Evolutionary conservation across 2,113 vertebrate species (phyloP).

Genomic region (Myiagra hebetior): DNA sequence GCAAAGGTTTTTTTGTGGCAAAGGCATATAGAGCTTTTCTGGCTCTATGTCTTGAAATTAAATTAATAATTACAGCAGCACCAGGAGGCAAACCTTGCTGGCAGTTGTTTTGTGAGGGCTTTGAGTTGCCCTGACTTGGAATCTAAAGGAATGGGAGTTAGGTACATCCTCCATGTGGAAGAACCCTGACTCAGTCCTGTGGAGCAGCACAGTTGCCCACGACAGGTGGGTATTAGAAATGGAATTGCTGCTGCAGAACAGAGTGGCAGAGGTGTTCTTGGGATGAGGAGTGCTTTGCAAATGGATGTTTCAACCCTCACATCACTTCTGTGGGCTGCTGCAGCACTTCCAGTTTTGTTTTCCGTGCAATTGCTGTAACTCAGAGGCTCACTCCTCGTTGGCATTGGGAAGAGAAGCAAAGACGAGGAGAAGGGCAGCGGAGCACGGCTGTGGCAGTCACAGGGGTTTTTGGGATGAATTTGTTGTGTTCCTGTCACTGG

Average conservation of each 20-base stretch:
- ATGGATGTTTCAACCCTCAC: neutral
- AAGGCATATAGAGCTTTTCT: neutral
- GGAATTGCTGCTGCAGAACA: neutral
- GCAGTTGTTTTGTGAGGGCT: neutral
- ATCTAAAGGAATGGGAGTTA: neutral
- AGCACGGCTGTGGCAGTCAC: neutral
- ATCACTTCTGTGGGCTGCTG: rapidly evolving
- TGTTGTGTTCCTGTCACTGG: neutral
- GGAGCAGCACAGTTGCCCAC: neutral
- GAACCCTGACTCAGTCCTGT: neutral
- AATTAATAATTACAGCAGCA: neutral
- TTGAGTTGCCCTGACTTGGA: neutral
- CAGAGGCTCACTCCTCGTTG: neutral
- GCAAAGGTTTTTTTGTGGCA: neutral
- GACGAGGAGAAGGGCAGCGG: neutral
- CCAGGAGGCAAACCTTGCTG: neutral
- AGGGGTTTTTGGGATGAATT: neutral
- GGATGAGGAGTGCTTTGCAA: neutral
- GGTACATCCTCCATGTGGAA: neutral
- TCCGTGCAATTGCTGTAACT: neutral
- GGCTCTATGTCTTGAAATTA: neutral
- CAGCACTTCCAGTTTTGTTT: neutral
- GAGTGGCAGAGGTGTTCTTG: neutral
- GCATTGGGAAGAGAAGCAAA: neutral
- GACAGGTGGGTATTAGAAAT: neutral